Evolutionary conservation across 2,888 invertebrate species (phyloP), one percentile per base, ranked within the genome.

Genomic region (Macaria notata): DNA sequence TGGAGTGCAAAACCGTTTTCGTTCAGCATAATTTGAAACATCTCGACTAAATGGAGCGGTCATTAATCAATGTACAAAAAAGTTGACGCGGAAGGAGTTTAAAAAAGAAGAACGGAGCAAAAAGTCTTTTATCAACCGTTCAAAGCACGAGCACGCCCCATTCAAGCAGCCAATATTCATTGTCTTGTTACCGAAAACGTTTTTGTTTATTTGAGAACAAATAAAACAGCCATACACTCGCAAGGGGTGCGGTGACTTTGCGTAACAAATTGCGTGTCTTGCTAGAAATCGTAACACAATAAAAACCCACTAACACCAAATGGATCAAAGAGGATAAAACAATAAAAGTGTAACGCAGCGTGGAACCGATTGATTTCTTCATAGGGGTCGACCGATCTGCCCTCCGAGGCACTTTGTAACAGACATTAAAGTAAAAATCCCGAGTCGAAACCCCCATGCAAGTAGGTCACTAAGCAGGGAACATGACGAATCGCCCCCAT

Each of bases 401-500:
- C 61, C 64, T 69, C 69, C 74, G 72, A 74, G 75, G 70, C 69
- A 76, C 71, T 74, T 66, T 70, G 69, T 62, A 64, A 71, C 64
- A 69, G 71, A 71, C 69, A 71, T 73, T 75, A 74, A 62, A 70
- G 68, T 73, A 78, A 81, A 79, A 79, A 76, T 69, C 70, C 70
- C 9, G 33, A 54, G 62, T 63, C 46, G 30, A 61, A 72, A 67
- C 75, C 75, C 79, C 72, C 71, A 67, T 73, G 60, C 75, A 85
- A 84, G 79, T 84, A 79, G 85, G 85, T 85, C 85, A 85, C 74
- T 76, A 77, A 79, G 77, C 73, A 72, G 75, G 73, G 77, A 81
- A 81, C 85, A 86, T 87, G 87, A 87, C 81, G 80, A 84, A 87
- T 86, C 82, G 74, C 81, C 78, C 72, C 77, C 85, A 86, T 88